These are phyloP conservation scores for Sarcophaga caerulescens DNA, from an alignment of 2,888 invertebrate genomes.

Conservation along the genomic window DNA sequence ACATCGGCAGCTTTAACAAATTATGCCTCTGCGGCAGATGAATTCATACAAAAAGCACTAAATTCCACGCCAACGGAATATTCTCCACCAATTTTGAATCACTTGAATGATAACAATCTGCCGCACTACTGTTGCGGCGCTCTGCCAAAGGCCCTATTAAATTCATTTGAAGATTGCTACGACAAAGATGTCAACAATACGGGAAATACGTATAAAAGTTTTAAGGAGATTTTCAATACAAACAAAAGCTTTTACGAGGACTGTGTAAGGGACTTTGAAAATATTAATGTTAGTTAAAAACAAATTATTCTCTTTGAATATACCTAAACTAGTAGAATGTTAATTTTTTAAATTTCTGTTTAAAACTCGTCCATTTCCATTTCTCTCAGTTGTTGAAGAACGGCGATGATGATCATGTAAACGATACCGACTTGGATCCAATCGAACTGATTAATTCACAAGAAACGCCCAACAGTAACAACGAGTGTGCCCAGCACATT, in stretches of 20 bases:
- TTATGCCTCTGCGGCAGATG: conserved; percentile 67
- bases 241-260: conserved; percentile 68
- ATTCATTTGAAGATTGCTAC: conserved; percentile 58
- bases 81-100: conserved; percentile 57
- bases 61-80: conserved; percentile 66
- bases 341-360: not conserved
- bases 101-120: conserved; percentile 47
- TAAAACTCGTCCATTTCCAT: not conserved
- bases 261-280: conserved; percentile 66
- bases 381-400: conserved; percentile 53
- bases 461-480: conserved; percentile 56
- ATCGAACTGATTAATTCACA: conserved; percentile 59
- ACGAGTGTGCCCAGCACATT: conserved; percentile 45
- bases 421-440: conserved; percentile 60
- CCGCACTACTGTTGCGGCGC: conserved; percentile 65
- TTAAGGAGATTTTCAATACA: conserved; percentile 67
- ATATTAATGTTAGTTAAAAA: conserved; percentile 64
- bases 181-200: conserved; percentile 56
- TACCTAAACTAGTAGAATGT: not conserved
- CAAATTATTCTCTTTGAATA: not conserved
- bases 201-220: conserved; percentile 66
- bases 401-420: conserved; percentile 46
- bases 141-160: conserved; percentile 52
- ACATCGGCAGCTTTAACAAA: conserved; percentile 38
- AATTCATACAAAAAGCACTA: conserved; percentile 68